These are phyloP conservation scores for Cenopis cana DNA, from an alignment of 2,888 invertebrate genomes.

Conservation along the genomic window DNA sequence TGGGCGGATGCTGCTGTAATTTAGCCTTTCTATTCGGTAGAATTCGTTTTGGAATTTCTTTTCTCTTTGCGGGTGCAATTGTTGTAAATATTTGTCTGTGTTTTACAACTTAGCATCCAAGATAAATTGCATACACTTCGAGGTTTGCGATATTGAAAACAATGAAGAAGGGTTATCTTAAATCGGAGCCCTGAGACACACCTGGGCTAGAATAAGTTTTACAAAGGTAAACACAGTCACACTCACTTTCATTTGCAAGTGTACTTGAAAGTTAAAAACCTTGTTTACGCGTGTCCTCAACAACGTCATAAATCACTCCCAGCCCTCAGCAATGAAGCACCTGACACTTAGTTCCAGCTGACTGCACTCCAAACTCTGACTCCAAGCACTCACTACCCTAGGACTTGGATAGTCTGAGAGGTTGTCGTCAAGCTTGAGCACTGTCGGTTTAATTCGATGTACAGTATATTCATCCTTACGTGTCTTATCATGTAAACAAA, in stretches of 20 bases:
- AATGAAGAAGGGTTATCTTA: too few species aligned
- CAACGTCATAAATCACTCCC: slow-evolving; percentile 21
- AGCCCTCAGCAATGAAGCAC: slow-evolving; percentile 14
- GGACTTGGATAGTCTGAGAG: slow-evolving; percentile 23
- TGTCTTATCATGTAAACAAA: too few species aligned
- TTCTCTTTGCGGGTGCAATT: background rate
- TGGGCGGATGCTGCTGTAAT: background rate
- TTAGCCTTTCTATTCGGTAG: background rate
- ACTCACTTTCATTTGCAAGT: background rate
- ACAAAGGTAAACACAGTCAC: background rate
- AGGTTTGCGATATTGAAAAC: too few species aligned
- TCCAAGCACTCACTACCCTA: slow-evolving; percentile 6
- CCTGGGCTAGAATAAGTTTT: too few species aligned
- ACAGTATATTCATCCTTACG: too few species aligned
- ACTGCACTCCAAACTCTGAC: slow-evolving; percentile 27
- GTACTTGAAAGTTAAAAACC: slow-evolving; percentile 15
- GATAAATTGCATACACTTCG: too few species aligned
- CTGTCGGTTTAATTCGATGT: slow-evolving; percentile 4
- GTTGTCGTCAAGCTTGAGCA: slow-evolving; percentile 15
- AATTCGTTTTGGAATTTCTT: slow-evolving; percentile 1
- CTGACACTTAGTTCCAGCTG: slow-evolving; percentile 15
- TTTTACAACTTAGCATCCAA: background rate
- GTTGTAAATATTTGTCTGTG: background rate
- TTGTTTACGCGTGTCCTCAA: slow-evolving; percentile 22
- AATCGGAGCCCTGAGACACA: too few species aligned